Base-by-base conservation (phyloP, 2,797 vertebrate species). In the Tachyglossus aculeatus region DNA sequence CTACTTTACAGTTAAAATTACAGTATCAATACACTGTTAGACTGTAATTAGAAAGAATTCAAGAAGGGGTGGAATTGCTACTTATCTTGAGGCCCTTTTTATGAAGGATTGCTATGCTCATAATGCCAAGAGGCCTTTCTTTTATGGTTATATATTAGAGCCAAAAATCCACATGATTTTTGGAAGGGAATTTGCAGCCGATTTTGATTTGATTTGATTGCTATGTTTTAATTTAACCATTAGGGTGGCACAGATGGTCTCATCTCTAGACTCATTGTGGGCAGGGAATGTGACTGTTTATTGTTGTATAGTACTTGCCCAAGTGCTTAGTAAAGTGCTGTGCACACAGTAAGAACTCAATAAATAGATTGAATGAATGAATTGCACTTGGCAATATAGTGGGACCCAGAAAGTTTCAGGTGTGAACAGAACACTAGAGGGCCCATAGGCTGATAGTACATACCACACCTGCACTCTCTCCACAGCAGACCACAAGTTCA, bases 401-500 rank as follows among this genome's bases (percentile, higher is more conserved):
- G n/a, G n/a, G n/a, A n/a, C n/a, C n/a, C 14, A 32, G 64, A 53
- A 66, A 38, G 38, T 51, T 19, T 32, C 25, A 40, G 44, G 25
- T 16, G 22, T 60, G 37, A 65, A 70, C 54, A 13, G 37, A 27
- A 29, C 44, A 34, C 72, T 22, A 1, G 43, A 53, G 61, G 58
- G 63, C 67, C 75, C 80, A 62, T 60, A 61, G 27, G 73, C 32
- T 74, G 39, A 34, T 77, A 67, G 75, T 75, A 78, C 64, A 78
- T 71, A 78, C 82, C 82, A 74, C 81, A 77, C 68, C 67, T 70
- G 71, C 64, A 9, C 57, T 78, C 56, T 48, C 60, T 78, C 77
- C 6, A 4, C 77, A 58, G 79, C 18, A 74, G 80, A 81, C 83
- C 83, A 81, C 80, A 74, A 80, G 77, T 88, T 88, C 89, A 84